These are phyloP conservation scores for Homarus gammarus DNA, from an alignment of 2,888 invertebrate genomes.

Conservation along the genomic window DNA sequence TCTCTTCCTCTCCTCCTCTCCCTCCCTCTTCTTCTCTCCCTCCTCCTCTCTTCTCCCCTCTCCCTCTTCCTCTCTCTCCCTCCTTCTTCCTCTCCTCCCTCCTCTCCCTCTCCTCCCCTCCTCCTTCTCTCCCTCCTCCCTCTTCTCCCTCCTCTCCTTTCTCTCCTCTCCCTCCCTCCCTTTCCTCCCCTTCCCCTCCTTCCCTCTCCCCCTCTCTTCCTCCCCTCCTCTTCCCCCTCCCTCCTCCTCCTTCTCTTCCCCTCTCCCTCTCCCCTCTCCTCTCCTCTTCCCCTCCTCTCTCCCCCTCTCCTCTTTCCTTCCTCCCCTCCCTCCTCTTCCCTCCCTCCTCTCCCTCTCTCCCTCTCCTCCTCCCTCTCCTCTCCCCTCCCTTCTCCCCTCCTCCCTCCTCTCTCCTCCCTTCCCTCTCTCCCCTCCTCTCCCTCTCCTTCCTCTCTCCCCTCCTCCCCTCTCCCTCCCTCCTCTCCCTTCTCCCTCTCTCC, in stretches of 20 bases:
- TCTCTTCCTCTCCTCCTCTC: background rate
- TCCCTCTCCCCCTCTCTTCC: too few species aligned
- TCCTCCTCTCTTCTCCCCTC: background rate
- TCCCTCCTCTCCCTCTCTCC: background rate
- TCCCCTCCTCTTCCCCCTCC: too few species aligned
- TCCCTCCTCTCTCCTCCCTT: background rate
- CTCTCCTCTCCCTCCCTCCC: background rate
- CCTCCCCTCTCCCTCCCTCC: background rate
- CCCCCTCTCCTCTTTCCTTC: background rate
- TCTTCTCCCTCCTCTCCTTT: background rate
- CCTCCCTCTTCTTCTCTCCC: background rate
- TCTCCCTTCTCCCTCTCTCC: background rate
- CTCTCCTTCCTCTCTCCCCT: background rate
- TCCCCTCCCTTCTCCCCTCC: background rate
- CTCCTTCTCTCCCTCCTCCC: background rate
- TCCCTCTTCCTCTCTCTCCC: background rate
- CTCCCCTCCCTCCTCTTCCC: background rate
- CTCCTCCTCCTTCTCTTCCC: too few species aligned
- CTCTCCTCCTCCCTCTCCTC: background rate
- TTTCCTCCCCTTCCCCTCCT: too few species aligned
- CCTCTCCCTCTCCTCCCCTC: background rate
- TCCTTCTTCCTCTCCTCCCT: background rate
- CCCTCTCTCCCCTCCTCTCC: background rate
- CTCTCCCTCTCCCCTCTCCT: background rate
- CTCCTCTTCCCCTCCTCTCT: background rate